Base-by-base conservation (phyloP, 2,888 invertebrate genomes). In the Saturnia pavonia region DNA sequence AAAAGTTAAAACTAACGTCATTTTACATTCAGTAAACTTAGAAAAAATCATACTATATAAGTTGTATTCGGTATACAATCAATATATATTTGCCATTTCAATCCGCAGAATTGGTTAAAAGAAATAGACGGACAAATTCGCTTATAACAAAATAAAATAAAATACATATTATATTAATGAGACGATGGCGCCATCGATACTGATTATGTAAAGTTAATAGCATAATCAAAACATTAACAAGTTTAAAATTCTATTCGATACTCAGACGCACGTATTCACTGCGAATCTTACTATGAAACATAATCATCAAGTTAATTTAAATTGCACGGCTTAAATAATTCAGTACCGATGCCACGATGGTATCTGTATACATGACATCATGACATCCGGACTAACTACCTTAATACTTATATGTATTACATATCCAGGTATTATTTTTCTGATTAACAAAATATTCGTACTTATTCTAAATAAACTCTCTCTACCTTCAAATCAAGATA, bases 121-220 rank as follows among this genome's bases (percentile, higher is more conserved):
- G 2, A 60, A 60, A 60, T 8, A 12, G 11, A 27, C 57, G 1
- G 0, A 27, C 1, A 25, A 22, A 54, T 4, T 27, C 27, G 14
- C 3, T 25, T 60, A n/a, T 54, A 14, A 60, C 0, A 27, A 60
- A 27, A 27, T 27, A 27, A 60, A 57, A 2, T 1, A 25, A 19
- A n/a, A 51, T 51, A 45, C 45, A 16, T n/a, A n/a, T n/a, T n/a
- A n/a, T n/a, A n/a, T 25, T 3, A 57, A 11, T 4, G 22, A 25
- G 11, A 16, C 16, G 19, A 40, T 16, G 65, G 65, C 65, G 65
- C 40, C 43, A 54, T 12, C 42, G 67, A 40, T 43, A 40, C 42
- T 57, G 16, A 70, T 67, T 67, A 67, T 67, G 67, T 66, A 67
- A 70, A 67, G 51, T 54, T 67, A 54, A 40, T 66, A 57, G 40